Conservation (phyloP, 2,797 vertebrate species). For the Oophaga sylvatica region DNA sequence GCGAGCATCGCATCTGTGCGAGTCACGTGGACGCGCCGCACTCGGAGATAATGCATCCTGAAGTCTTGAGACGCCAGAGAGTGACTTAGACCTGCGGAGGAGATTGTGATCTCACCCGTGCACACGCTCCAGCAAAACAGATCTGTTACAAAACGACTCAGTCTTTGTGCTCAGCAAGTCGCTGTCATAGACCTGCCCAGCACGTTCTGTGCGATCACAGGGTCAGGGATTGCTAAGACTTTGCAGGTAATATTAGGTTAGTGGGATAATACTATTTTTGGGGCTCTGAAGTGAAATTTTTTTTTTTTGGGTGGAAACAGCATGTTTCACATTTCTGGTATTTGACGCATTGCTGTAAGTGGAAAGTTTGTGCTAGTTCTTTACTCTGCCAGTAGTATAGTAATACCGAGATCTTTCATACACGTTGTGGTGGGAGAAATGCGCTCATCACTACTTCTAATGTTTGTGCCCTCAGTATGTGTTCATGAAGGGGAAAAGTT, state of each 20-base stretch:
- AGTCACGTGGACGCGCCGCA: conserved; percentile 62
- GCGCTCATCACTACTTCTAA: not conserved
- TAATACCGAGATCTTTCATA: not conserved
- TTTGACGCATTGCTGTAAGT: not conserved
- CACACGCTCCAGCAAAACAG: not conserved
- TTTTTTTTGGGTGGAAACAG: conserved; percentile 11
- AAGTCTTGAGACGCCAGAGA: conserved; percentile 24
- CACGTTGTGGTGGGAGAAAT: not conserved
- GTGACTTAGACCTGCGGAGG: conserved; percentile 24
- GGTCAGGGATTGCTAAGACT: not conserved
- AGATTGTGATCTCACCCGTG: conserved; percentile 42
- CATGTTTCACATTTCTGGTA: conserved; percentile 1
- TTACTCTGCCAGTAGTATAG: not conserved
- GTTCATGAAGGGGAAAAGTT: no score
- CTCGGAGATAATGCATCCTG: conserved; percentile 42
- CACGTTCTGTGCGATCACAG: not conserved
- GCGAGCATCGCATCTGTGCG: conserved; percentile 59
- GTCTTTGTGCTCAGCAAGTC: not conserved
- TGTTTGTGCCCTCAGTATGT: not conserved
- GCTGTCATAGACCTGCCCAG: not conserved
- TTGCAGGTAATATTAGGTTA: not conserved
- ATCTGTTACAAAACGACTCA: conserved; percentile 1
- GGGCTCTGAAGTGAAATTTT: not conserved
- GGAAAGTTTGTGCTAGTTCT: conserved; percentile 13
- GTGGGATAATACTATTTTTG: not conserved